Conservation (phyloP, 1,140 invertebrate species). For the Anadara kagoshimensis region DNA sequence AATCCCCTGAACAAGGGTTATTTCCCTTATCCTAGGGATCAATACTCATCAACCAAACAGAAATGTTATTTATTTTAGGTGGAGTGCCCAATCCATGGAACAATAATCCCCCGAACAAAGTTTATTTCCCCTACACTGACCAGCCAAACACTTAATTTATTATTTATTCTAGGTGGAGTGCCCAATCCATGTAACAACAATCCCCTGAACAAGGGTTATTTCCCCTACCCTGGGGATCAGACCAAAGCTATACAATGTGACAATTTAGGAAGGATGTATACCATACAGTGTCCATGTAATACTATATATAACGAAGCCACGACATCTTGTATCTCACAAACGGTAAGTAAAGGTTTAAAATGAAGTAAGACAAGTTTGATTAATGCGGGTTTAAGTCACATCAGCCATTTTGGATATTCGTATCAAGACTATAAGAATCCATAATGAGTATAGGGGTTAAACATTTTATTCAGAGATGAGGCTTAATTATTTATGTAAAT, state of each 20-base stretch:
- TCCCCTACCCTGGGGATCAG: slow-evolving; percentile 41
- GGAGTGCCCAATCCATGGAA: slow-evolving; percentile 38
- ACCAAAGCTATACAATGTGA: slow-evolving; percentile 50
- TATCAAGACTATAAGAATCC: background rate
- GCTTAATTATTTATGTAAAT: background rate
- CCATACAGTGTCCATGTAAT: slow-evolving; percentile 43
- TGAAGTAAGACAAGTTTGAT: too few species aligned
- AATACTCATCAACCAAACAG: too few species aligned
- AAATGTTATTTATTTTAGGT: too few species aligned
- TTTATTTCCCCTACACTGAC: slow-evolving; percentile 50
- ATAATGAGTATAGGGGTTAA: background rate
- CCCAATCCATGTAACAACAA: slow-evolving; percentile 39
- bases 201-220: slow-evolving; percentile 36
- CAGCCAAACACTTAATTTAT: too few species aligned
- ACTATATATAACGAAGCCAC: slow-evolving; percentile 29
- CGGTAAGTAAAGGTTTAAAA: background rate
- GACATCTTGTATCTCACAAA: slow-evolving; percentile 24
- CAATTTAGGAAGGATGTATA: slow-evolving; percentile 39
- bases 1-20: too few species aligned
- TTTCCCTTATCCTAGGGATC: too few species aligned
- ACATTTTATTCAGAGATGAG: background rate
- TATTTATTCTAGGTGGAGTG: too few species aligned
- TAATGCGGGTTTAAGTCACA: too few species aligned
- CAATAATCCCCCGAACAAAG: slow-evolving; percentile 20
- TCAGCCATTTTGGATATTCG: too few species aligned